A percentile compares a stretch with the other conserved stretches of the same genome.
Evolutionary conservation across 2,888 invertebrate species (phyloP).

Genomic region (Drosophila silvestris): DNA sequence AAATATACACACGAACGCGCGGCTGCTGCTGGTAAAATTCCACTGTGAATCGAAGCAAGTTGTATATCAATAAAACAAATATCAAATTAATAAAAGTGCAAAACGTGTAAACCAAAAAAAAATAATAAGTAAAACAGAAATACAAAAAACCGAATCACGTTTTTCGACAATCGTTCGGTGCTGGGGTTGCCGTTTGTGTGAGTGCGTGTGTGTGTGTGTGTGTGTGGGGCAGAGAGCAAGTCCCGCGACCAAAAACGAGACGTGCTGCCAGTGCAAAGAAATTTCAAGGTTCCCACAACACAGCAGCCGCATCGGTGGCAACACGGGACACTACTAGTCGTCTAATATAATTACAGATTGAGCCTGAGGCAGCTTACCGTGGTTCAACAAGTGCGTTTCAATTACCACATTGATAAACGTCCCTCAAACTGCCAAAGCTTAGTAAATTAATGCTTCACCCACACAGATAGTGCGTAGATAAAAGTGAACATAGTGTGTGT

Average conservation of each 20-base stretch:
- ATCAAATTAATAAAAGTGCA: slow-evolving; percentile 50
- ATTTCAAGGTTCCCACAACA: slow-evolving; percentile 63
- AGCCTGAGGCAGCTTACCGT: slow-evolving; percentile 21
- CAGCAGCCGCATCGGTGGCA: slow-evolving; percentile 23
- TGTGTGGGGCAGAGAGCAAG: slow-evolving; percentile 37
- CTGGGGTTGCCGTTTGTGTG: slow-evolving; percentile 14
- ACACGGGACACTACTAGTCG: slow-evolving; percentile 11
- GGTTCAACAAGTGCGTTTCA: slow-evolving; percentile 42
- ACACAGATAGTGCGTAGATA: slow-evolving; percentile 9
- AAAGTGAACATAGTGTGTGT: slow-evolving; percentile 14
- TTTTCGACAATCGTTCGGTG: slow-evolving; percentile 60
- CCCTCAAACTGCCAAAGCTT: slow-evolving; percentile 2
- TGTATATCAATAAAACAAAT: slow-evolving; percentile 75
- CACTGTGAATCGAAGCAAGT: slow-evolving; percentile 74
- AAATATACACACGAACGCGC: slow-evolving; percentile 30
- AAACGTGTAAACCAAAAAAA: slow-evolving; percentile 64
- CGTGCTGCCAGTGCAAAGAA: slow-evolving; percentile 54
- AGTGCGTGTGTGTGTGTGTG: slow-evolving; percentile 3
- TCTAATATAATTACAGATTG: slow-evolving; percentile 25
- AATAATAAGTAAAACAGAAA: slow-evolving; percentile 14
- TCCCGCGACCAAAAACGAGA: slow-evolving; percentile 44
- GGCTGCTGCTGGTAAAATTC: slow-evolving; percentile 76
- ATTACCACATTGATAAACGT: slow-evolving; percentile 28
- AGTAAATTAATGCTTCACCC: slow-evolving; percentile 18
- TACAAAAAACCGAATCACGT: slow-evolving; percentile 62